Evolutionary conservation across 2,113 vertebrate species (phyloP), one percentile per base, ranked within the genome.

Genomic region (Nannobrachium achirus): DNA sequence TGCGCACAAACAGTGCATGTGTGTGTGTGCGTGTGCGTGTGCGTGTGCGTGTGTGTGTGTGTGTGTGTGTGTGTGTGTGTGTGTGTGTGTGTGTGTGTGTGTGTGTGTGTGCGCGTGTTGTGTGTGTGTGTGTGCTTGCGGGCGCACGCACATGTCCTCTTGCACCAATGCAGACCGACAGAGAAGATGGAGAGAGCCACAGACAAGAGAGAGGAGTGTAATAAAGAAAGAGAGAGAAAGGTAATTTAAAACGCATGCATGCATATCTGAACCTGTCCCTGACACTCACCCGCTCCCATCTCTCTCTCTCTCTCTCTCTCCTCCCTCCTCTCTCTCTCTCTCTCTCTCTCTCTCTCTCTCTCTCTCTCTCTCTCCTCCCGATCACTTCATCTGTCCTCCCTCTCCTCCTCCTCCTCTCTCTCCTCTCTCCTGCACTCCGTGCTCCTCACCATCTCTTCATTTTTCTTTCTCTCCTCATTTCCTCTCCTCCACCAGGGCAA

Each of bases 381-480:
- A n/a, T n/a, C n/a, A n/a, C n/a, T n/a, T n/a, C n/a, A n/a, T n/a
- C n/a, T n/a, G n/a, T 44, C 10, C 45, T 60, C 10, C 14, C 50
- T 48, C 33, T 40, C 52, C 16, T 40, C 20, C 56, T 46, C 10
- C 65, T 38, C 14, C 48, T 45, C 44, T 25, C n/a, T 68, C 61
- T 56, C 48, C 59, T 58, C 77, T n/a, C 46, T 77, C 59, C 60
- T 77, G 42, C 64, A n/a, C 41, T 19, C 58, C n/a, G 55, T 44
- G 44, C 48, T 74, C 38, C 50, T 73, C 15, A 20, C 25, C 64
- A 80, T 74, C 84, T 82, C 80, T 72, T 81, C 83, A 89, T 92
- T 88, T 89, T 81, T 91, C 83, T 90, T 89, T 88, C 83, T 83
- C 85, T 86, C 76, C 84, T 90, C 86, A 89, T 92, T 92, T 92